Base-by-base conservation (phyloP, 2,888 invertebrate species). In the Netelia fuscicornis region DNA sequence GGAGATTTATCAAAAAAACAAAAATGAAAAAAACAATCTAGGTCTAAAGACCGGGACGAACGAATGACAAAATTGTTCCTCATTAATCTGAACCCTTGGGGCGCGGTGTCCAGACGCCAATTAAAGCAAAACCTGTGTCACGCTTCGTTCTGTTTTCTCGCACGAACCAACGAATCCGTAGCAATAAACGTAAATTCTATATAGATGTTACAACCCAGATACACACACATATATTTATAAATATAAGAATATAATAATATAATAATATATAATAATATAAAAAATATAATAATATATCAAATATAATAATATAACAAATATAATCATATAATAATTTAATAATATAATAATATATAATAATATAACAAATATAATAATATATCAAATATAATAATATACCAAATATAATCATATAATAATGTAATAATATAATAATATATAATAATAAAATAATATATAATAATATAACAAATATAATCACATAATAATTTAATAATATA, bases 51-150 rank as follows among this genome's bases (percentile, higher is more conserved):
- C 23, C 1, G 5, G 23, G n/a, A 17, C n/a, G 9, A 54, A 30
- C 23, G n/a, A 20, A 42, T 17, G 20, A 10, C 20, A 67, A 80
- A 72, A 60, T 68, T 44, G n/a, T n/a, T 65, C 52, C 75, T 82
- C 70, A 71, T 85, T 82, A 82, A 85, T 79, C 68, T 11, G 70
- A 79, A 60, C 70, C 71, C 75, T 82, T 65, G 65, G 58, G 75
- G 78, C 70, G 78, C 54, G 11, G 3, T 64, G 6, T 64, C 20
- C 70, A 20, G 48, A 17, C 23, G 75, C 79, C 85, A 85, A 82
- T 85, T 85, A 82, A 67, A 80, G 42, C 30, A 81, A 84, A 71
- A 10, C 52, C 23, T 71, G 58, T 68, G 72, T 78, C 48, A 37
- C 44, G 13, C 48, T 71, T 74, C 52, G 67, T 62, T 78, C 70